A percentile compares a stretch with the other conserved stretches of the same genome.
phyloP scores from a whole-genome alignment of 2,888 invertebrate species.

The Julus scandinavius region DNA sequence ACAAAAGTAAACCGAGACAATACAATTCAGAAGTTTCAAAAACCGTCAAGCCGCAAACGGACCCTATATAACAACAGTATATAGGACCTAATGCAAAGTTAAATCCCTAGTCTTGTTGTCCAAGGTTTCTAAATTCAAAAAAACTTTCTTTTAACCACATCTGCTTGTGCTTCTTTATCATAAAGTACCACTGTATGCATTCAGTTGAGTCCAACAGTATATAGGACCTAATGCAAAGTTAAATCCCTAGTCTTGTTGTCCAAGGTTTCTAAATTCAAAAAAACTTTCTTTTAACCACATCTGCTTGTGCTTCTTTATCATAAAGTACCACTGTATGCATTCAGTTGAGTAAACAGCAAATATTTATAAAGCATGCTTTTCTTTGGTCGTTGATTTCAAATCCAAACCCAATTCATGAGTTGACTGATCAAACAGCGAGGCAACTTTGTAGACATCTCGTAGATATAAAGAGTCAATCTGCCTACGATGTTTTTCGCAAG shows the following conservation, averaged over 20 bases:
- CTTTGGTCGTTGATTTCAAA: too few species aligned
- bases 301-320: not conserved
- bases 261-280: not conserved
- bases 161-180: not conserved
- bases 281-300: not conserved
- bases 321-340: too few species aligned
- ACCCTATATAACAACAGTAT: not conserved
- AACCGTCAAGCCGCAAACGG: not conserved
- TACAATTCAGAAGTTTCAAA: not conserved
- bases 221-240: not conserved
- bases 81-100: not conserved
- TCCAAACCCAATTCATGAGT: too few species aligned
- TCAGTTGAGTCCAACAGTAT: too few species aligned
- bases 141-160: not conserved
- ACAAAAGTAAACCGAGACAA: not conserved
- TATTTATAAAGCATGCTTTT: too few species aligned
- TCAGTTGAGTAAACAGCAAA: too few species aligned
- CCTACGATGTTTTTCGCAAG: too few species aligned
- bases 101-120: not conserved
- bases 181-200: too few species aligned
- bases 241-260: not conserved
- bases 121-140: not conserved
- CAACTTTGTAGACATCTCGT: too few species aligned
- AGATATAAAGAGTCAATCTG: too few species aligned
- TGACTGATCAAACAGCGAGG: too few species aligned